Conservation (phyloP, 2,888 invertebrate species). For the Drosophila birchii region DNA sequence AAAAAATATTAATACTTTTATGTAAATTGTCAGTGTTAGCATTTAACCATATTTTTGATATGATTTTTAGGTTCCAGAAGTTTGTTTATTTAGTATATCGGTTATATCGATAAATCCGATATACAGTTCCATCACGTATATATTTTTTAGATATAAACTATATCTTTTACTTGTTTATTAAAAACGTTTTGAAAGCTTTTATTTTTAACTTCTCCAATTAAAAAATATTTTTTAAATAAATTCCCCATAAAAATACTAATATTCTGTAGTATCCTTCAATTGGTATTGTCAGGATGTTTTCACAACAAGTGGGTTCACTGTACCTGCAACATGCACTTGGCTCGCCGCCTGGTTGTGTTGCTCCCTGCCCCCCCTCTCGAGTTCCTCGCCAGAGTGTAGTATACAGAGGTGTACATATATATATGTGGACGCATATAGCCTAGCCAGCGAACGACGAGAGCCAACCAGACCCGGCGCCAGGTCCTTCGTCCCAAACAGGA, state of each 20-base stretch:
- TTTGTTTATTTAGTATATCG: neutral
- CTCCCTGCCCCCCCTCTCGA: neutral
- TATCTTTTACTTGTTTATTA: neutral
- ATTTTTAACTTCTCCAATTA: neutral
- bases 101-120: neutral
- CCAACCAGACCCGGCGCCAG: conserved; percentile 30
- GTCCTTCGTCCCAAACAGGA: conserved; percentile 1
- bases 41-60: neutral
- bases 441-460: conserved; percentile 23
- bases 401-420: conserved; percentile 21
- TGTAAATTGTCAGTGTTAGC: too few relatives aligned
- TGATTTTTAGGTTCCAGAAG: neutral
- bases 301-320: conserved; percentile 6
- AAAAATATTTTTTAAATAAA: neutral
- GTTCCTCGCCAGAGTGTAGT: conserved; percentile 5
- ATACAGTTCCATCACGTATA: too few relatives aligned
- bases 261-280: neutral
- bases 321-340: conserved; percentile 20
- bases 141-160: too few relatives aligned
- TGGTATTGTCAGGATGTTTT: neutral
- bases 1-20: too few relatives aligned
- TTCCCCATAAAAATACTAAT: neutral
- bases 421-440: conserved; percentile 23
- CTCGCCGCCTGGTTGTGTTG: conserved; percentile 6
- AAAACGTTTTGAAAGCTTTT: too few relatives aligned